These are phyloP conservation scores for Drosophila conformis DNA, from an alignment of 2,888 invertebrate genomes.

Conservation along the genomic window DNA sequence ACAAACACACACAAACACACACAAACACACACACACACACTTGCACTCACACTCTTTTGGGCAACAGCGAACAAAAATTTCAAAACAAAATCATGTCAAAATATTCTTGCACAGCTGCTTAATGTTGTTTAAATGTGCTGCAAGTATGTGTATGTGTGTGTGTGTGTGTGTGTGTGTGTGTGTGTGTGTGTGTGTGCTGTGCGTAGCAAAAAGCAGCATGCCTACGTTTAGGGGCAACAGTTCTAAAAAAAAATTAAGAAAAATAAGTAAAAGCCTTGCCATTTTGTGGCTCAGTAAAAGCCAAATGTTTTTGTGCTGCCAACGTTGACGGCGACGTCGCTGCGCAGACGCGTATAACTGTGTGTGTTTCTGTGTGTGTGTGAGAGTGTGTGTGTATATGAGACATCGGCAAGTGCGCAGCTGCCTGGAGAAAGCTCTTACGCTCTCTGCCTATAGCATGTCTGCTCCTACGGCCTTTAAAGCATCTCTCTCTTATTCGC, in stretches of 20 bases:
- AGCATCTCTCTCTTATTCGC: conserved; percentile 8
- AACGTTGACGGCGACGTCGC: conserved; percentile 52
- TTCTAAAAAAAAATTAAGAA: conserved; percentile 3
- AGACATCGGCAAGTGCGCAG: conserved; percentile 52
- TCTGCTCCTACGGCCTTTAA: background rate
- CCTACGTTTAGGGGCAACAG: conserved; percentile 64
- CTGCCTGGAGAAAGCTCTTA: conserved; percentile 45
- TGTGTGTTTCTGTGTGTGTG: conserved; percentile 12
- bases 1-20: conserved; percentile 6
- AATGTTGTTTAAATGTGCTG: conserved; percentile 41
- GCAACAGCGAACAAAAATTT: conserved; percentile 9
- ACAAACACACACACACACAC: background rate
- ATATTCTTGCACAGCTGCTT: conserved; percentile 47
- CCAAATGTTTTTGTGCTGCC: conserved; percentile 33
- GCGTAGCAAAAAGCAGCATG: conserved; percentile 38
- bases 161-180: background rate
- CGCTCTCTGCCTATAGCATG: conserved; percentile 19
- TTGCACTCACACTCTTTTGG: background rate
- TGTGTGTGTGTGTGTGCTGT: background rate
- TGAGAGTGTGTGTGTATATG: conserved; percentile 16
- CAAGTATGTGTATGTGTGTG: conserved; percentile 2
- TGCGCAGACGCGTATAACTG: conserved; percentile 50
- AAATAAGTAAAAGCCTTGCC: conserved; percentile 46
- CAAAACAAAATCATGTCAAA: conserved; percentile 39
- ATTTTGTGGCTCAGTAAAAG: conserved; percentile 61